Base-by-base conservation (phyloP, 1,140 invertebrate genomes). In the Gonatopus flavifemur region DNA sequence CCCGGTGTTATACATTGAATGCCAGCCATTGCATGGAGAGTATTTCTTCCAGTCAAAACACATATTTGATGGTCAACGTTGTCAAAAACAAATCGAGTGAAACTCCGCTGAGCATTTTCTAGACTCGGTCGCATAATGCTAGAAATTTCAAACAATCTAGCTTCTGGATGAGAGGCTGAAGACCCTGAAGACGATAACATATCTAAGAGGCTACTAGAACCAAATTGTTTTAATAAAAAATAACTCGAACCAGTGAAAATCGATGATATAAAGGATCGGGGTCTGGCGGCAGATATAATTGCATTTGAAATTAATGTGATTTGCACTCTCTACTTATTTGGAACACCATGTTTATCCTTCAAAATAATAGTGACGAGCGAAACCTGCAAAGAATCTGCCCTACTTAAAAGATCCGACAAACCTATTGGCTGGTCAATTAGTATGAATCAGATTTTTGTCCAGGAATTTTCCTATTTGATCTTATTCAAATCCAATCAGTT, bases 71-170 rank as follows among this genome's bases (percentile, higher is more conserved):
- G 52, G 37, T 66, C 61, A 22, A 51, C 53, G 43, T 64, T 64
- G 18, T 61, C 52, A 20, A 47, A 59, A 24, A 50, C 43, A 39
- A 50, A 56, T 41, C 59, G 59, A 9, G 43, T n/a, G 25, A 33
- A 51, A 20, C 28, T 6, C 32, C 44, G 9, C 13, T 15, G 15
- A 51, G 61, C 28, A 39, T 43, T 48, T 20, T 37, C 16, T 45
- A 44, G 36, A 30, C 19, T 59, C 49, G 62, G 66, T 51, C 65
- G 49, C 21, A 59, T 59, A 64, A 67, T 59, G 55, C 56, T 55
- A 57, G 65, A 67, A 52, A 62, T 58, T 70, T 74, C 67, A 59
- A 66, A 68, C 38, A 54, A 21, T 59, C 61, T 1, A 18, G 61
- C 57, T 52, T 73, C 37, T 57, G 52, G 55, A 57, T 72, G 71